Percentiles rank a stretch among this genome's conserved stretches.
Evolutionary conservation across 2,797 vertebrate genomes (phyloP).

Genomic region (Tenualosa thibaudeaui): DNA sequence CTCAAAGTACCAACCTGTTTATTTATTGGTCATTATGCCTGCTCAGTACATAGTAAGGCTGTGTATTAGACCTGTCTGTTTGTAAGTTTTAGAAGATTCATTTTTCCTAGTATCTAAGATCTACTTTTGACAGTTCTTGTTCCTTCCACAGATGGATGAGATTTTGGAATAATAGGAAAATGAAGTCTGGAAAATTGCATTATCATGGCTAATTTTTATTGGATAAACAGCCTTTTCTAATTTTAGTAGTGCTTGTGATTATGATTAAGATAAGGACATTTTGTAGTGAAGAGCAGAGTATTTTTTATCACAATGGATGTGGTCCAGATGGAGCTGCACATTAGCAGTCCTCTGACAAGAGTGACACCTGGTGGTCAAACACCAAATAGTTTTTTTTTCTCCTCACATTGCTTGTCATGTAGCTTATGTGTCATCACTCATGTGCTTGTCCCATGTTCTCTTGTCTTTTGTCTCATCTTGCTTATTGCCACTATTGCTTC

Average conservation of each 20-base stretch:
- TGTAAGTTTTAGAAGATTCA: no score
- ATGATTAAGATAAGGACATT: conserved; percentile 9
- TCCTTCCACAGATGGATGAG: background rate
- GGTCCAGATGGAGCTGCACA: conserved; percentile 4
- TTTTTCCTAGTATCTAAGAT: background rate
- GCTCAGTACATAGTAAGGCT: background rate
- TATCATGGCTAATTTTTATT: background rate
- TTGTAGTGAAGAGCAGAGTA: background rate
- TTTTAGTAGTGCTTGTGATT: background rate
- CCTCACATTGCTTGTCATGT: background rate
- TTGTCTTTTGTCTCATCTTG: conserved; percentile 4
- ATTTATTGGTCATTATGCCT: background rate
- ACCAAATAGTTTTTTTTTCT: background rate
- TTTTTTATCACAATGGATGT: background rate
- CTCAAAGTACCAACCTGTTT: background rate
- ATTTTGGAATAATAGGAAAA: background rate
- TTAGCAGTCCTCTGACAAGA: conserved; percentile 19
- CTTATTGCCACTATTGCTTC: conserved; percentile 38
- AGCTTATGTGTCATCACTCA: background rate
- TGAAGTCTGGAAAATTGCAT: background rate
- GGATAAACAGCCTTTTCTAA: background rate
- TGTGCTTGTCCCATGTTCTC: conserved; percentile 8
- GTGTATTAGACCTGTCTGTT: background rate
- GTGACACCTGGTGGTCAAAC: conserved; percentile 46
- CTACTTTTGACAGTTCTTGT: background rate